Percentiles rank a stretch among this genome's conserved stretches.
Evolutionary conservation across 2,888 invertebrate genomes (phyloP).

Genomic region (Drosophila phalerata): DNA sequence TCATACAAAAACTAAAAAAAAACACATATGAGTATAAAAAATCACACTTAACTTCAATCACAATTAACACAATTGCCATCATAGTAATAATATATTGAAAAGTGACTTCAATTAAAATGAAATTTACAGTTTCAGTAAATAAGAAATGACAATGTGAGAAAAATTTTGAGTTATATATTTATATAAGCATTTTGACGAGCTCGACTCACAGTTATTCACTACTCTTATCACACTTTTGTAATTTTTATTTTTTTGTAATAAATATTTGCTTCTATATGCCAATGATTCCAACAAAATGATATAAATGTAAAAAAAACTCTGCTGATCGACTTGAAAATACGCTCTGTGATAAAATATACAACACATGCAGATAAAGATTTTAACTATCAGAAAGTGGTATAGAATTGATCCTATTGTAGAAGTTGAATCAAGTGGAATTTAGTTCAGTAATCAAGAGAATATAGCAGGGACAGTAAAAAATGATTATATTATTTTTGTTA

Average conservation of each 20-base stretch:
- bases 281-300: conserved; percentile 1
- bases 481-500: no score
- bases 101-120: neutral
- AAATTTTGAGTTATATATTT: neutral
- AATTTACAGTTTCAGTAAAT: neutral
- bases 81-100: neutral
- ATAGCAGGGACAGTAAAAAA: no score
- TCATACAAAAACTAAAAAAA: neutral
- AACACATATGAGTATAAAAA: conserved; percentile 12
- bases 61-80: conserved; percentile 39
- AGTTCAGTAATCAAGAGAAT: no score
- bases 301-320: neutral
- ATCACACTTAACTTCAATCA: conserved; percentile 50
- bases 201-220: conserved; percentile 3
- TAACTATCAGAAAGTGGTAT: no score
- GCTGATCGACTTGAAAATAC: neutral
- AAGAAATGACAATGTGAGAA: neutral
- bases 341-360: no score
- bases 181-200: neutral
- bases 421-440: no score
- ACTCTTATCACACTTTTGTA: neutral
- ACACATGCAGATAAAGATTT: no score
- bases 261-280: conserved; percentile 10
- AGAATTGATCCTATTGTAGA: no score
- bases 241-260: no score